These are phyloP conservation scores for Drosophila azteca DNA, from an alignment of 1,140 invertebrate species.

Conservation along the genomic window DNA sequence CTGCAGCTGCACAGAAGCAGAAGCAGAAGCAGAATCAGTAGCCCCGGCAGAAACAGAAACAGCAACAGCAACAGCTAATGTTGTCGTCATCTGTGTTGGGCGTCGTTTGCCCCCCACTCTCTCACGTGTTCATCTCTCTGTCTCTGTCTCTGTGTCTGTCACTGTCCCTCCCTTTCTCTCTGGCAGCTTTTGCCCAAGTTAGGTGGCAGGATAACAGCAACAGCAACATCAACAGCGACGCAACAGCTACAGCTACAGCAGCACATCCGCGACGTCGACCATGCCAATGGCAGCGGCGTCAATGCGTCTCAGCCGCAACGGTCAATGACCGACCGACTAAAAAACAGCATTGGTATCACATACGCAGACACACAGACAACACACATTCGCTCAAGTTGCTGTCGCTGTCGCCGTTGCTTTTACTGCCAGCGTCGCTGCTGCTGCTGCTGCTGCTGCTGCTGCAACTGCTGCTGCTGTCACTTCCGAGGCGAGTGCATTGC, in stretches of 20 bases:
- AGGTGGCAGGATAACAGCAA: constrained; percentile 65
- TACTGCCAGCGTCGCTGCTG: constrained; percentile 28
- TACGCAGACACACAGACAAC: constrained; percentile 25
- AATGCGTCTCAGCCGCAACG: constrained; percentile 78
- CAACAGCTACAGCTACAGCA: constrained; percentile 23
- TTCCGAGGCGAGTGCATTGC: constrained; percentile 60
- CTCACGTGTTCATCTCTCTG: background rate
- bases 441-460: background rate
- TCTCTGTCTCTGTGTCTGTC: constrained; percentile 20
- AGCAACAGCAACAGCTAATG: constrained; percentile 55
- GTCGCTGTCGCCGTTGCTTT: constrained; percentile 14
- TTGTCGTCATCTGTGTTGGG: constrained; percentile 56
- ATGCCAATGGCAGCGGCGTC: constrained; percentile 76
- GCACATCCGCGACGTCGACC: constrained; percentile 37
- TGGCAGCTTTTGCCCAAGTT: constrained; percentile 43
- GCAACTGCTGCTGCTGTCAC: constrained; percentile 33
- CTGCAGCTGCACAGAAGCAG: constrained; percentile 19
- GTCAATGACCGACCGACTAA: constrained; percentile 83
- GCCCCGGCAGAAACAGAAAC: constrained; percentile 20
- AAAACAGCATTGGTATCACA: constrained; percentile 57
- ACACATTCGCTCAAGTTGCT: constrained; percentile 4
- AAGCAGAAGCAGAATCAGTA: constrained; percentile 15
- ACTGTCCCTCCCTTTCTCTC: constrained; percentile 4
- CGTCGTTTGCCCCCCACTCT: constrained; percentile 22
- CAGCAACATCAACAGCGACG: constrained; percentile 15